phyloP scores from a whole-genome alignment of 2,113 vertebrate species.

The Echinops telfairi region DNA sequence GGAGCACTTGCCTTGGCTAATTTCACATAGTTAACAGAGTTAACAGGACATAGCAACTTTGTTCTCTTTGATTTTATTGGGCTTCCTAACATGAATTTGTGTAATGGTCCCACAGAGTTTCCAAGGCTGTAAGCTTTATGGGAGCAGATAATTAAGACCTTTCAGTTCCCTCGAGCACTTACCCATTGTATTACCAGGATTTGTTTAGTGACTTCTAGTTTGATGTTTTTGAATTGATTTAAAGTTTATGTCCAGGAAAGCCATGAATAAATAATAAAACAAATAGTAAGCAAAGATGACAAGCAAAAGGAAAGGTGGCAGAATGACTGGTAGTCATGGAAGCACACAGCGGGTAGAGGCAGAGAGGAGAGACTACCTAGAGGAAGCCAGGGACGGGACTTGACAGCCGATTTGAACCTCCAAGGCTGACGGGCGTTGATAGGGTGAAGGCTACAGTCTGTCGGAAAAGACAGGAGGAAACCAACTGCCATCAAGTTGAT shows the following conservation, averaged over 20 bases:
- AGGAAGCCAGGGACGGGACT: background rate
- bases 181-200: background rate
- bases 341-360: background rate
- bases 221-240: background rate
- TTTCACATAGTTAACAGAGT: conserved; percentile 1
- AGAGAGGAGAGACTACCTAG: background rate
- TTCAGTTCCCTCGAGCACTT: background rate
- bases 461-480: background rate
- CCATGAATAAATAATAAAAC: background rate
- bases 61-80: background rate
- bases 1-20: background rate
- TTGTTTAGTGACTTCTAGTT: background rate
- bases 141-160: background rate
- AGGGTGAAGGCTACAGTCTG: background rate
- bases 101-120: background rate
- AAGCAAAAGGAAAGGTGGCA: background rate
- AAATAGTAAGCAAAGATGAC: background rate
- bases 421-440: background rate
- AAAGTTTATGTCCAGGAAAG: background rate
- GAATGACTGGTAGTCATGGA: background rate
- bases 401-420: background rate
- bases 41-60: background rate
- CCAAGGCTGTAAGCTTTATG: background rate
- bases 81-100: background rate
- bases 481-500: too few species aligned